Conservation (phyloP, 23 tunicate species). For the Trididemnum clinides region DNA sequence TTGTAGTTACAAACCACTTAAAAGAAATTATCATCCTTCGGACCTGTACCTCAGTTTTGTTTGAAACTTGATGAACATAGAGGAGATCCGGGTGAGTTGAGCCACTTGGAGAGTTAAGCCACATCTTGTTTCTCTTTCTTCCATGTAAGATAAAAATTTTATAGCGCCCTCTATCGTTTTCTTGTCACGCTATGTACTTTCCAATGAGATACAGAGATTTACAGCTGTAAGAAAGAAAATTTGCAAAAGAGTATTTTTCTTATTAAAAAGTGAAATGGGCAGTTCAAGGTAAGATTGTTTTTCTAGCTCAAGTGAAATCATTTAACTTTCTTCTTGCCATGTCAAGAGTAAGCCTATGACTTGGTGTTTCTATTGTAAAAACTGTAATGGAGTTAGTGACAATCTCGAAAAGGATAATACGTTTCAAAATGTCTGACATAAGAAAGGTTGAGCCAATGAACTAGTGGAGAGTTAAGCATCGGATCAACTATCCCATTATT, state of each 20-base stretch:
- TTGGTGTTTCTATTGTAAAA: background rate
- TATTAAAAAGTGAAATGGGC: background rate
- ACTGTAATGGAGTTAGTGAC: background rate
- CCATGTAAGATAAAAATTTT: background rate
- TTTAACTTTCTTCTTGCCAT: background rate
- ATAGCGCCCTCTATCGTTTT: conserved; percentile 8
- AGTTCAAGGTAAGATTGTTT: background rate
- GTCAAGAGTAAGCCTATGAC: background rate
- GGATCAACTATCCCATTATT: background rate
- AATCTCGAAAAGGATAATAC: background rate
- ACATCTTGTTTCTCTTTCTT: background rate
- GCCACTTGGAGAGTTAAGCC: conserved; percentile 6
- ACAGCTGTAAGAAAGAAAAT: background rate
- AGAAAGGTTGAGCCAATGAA: background rate
- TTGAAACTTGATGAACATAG: too few species aligned
- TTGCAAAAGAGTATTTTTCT: background rate
- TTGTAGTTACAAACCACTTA: too few species aligned
- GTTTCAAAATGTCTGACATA: background rate
- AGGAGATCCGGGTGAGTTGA: conserved; percentile 7
- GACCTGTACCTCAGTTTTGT: too few species aligned
- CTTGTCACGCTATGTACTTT: background rate
- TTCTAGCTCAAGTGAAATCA: background rate
- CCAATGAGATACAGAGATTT: background rate
- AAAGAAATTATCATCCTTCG: too few species aligned
- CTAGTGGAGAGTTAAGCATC: background rate